phyloP scores from a whole-genome alignment of 2,888 invertebrate genomes.

The Onchidella celtica region DNA sequence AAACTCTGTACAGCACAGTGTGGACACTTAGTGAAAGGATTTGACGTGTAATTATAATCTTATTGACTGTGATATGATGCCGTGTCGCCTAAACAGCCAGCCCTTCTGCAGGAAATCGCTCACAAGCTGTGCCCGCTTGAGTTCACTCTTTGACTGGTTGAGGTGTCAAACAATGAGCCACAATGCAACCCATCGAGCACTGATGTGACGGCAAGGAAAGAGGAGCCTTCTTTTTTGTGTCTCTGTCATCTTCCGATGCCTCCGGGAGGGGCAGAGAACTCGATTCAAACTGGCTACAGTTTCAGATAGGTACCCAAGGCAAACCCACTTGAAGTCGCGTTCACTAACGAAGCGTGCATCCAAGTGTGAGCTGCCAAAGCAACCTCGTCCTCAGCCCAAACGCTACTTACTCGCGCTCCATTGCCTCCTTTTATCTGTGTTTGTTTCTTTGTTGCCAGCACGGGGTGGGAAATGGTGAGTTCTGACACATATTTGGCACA shows the following conservation, averaged over 20 bases:
- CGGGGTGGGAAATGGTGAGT: conserved; percentile 18
- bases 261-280: neutral
- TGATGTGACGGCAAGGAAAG: conserved; percentile 4
- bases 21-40: neutral
- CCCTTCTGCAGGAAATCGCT: conserved; percentile 32
- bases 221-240: conserved; percentile 19
- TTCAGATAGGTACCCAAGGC: conserved; percentile 50
- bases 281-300: conserved; percentile 48
- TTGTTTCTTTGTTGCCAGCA: conserved; percentile 37
- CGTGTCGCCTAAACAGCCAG: conserved; percentile 15
- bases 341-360: conserved; percentile 45
- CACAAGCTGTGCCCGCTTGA: conserved; percentile 5
- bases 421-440: conserved; percentile 25
- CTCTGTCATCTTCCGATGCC: neutral
- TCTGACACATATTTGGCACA: conserved; percentile 4
- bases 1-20: neutral
- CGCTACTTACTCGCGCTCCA: conserved; percentile 22
- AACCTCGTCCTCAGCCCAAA: neutral
- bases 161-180: conserved; percentile 9
- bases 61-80: conserved; percentile 42
- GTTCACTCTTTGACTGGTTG: neutral
- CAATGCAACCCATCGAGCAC: conserved; percentile 26
- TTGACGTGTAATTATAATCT: conserved; percentile 33
- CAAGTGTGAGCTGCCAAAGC: conserved; percentile 33
- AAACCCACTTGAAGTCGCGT: conserved; percentile 29